Evolutionary conservation across 1,140 invertebrate species (phyloP).

Genomic region (Drosophila melanica): DNA sequence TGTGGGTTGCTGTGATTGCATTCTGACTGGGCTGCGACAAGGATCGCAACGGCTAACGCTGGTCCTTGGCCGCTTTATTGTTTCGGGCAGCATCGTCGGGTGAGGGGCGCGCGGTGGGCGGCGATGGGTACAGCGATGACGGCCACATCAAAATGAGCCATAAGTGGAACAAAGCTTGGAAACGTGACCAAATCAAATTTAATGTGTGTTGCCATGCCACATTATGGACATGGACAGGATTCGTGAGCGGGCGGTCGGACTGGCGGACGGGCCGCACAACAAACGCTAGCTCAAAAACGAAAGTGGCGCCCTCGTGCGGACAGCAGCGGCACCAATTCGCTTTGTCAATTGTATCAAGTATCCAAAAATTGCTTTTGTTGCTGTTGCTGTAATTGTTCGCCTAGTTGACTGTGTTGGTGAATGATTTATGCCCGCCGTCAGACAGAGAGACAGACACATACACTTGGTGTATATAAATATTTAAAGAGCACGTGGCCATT

Average conservation of each 20-base stretch:
- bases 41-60: constrained; percentile 28
- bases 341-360: constrained; percentile 45
- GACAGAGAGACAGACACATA: constrained; percentile 15
- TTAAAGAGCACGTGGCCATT: constrained; percentile 80
- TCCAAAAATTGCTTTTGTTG: constrained; percentile 46
- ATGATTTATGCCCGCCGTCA: constrained; percentile 63
- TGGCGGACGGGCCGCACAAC: not conserved
- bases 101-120: no score
- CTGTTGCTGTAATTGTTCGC: constrained; percentile 18
- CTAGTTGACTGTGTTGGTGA: constrained; percentile 24
- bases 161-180: constrained; percentile 83
- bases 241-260: not conserved
- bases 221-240: not conserved
- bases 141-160: constrained; percentile 74
- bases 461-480: constrained; percentile 66
- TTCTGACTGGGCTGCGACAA: constrained; percentile 8
- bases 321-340: constrained; percentile 7
- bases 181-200: constrained; percentile 84
- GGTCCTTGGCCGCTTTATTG: constrained; percentile 25
- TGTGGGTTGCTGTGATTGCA: constrained; percentile 58
- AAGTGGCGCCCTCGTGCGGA: constrained; percentile 57
- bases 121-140: not conserved
- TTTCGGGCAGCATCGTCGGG: not conserved
- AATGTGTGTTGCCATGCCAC: constrained; percentile 63
- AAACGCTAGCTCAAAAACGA: constrained; percentile 26